A percentile compares a stretch with the other conserved stretches of the same genome.
Conservation (phyloP, 2,888 invertebrate genomes). For the Seira musarum region DNA sequence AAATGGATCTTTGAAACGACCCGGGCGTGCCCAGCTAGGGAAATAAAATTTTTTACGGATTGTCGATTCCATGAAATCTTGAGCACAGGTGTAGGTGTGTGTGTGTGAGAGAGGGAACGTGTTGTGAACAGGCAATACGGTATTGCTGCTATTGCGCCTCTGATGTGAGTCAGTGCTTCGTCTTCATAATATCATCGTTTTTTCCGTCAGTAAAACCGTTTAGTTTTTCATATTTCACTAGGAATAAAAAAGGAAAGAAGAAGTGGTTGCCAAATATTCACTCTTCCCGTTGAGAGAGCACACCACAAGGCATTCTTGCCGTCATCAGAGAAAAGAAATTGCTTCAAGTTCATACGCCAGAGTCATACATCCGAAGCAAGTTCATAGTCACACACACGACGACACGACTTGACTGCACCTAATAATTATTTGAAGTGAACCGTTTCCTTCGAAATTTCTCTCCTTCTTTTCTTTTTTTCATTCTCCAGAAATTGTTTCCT, state of each 20-base stretch:
- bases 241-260: background rate
- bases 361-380: too few species aligned
- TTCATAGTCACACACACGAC: too few species aligned
- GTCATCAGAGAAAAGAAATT: conserved; percentile 27
- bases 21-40: conserved; percentile 67
- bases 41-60: conserved; percentile 68
- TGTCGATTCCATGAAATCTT: conserved; percentile 67
- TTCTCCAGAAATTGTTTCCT: too few species aligned
- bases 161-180: too few species aligned
- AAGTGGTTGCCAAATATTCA: conserved; percentile 54
- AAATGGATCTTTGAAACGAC: conserved; percentile 67
- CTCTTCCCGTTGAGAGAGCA: conserved; percentile 11
- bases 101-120: too few species aligned
- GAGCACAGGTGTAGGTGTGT: conserved; percentile 63
- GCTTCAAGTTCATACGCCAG: conserved; percentile 36
- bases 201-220: too few species aligned
- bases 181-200: too few species aligned
- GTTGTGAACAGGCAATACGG: conserved; percentile 53
- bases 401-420: too few species aligned
- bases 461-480: too few species aligned
- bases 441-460: too few species aligned
- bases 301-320: background rate
- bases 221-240: too few species aligned
- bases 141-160: background rate
- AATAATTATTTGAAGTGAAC: too few species aligned